Evolutionary conservation across 2,888 invertebrate genomes (phyloP).

Genomic region (Morinoia aosen): DNA sequence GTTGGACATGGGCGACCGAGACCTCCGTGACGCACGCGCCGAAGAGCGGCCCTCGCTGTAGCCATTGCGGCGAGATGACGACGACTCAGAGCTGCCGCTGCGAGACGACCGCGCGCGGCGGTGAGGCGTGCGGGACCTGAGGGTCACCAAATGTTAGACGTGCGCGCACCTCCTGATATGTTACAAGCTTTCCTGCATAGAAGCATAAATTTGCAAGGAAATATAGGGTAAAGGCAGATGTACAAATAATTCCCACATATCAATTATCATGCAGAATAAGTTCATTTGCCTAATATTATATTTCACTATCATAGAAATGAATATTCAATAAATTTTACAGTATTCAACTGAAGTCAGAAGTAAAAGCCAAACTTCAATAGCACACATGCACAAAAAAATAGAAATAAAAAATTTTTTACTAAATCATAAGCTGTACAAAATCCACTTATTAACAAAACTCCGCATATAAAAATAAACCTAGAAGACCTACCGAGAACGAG

Average conservation of each 20-base stretch:
- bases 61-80: conserved; percentile 48
- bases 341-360: not conserved
- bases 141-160: not conserved
- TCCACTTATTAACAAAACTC: not conserved
- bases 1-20: conserved; percentile 85
- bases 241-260: not conserved
- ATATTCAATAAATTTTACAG: not conserved
- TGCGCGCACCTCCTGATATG: not conserved
- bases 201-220: not conserved
- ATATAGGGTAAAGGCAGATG: not conserved
- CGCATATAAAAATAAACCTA: not conserved
- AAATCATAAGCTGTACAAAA: not conserved
- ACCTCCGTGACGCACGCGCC: conserved; percentile 68
- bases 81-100: conserved; percentile 27
- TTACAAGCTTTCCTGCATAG: not conserved
- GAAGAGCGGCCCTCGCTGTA: conserved; percentile 20
- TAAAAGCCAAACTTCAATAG: not conserved
- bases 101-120: conserved; percentile 21
- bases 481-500: not conserved
- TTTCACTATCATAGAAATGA: too few relatives aligned
- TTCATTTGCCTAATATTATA: not conserved
- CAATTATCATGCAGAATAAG: not conserved
- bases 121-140: conserved; percentile 16
- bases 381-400: not conserved
- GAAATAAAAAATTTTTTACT: not conserved